phyloP scores from a whole-genome alignment of 2,113 vertebrate genomes.

The Pimephales promelas region DNA sequence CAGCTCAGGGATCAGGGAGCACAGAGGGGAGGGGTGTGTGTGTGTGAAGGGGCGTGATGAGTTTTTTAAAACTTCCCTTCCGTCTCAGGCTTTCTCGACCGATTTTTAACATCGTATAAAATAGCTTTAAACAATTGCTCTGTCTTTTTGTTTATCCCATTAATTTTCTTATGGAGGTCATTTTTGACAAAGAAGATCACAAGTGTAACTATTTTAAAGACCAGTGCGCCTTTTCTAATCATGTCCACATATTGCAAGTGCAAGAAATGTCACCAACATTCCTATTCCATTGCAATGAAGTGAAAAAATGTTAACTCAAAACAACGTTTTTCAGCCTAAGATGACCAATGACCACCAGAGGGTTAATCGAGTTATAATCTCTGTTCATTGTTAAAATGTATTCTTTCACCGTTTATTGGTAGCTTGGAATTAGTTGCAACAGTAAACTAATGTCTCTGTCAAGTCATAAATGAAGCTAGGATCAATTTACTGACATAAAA shows the following conservation, averaged over 20 bases:
- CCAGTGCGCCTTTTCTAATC: too few relatives aligned
- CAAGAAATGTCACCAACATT: not conserved
- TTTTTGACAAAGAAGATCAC: not conserved
- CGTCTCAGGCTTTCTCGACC: too few relatives aligned
- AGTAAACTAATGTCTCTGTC: not conserved
- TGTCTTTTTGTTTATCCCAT: too few relatives aligned
- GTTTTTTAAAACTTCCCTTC: too few relatives aligned
- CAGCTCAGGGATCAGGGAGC: too few relatives aligned
- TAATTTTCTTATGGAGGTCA: too few relatives aligned
- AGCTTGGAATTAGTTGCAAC: not conserved
- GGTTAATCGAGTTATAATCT: not conserved
- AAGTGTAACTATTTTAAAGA: not conserved
- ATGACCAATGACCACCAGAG: not conserved
- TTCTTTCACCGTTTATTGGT: not conserved
- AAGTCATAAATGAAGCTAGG: not conserved
- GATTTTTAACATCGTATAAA: too few relatives aligned
- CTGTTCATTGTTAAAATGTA: not conserved
- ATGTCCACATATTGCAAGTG: not conserved
- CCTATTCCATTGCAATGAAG: not conserved
- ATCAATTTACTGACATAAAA: slow-evolving; percentile 2
- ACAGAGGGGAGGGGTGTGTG: too few relatives aligned
- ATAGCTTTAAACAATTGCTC: too few relatives aligned
- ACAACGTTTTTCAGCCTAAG: not conserved
- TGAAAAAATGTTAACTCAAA: not conserved
- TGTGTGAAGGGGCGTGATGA: too few relatives aligned